phyloP scores from a whole-genome alignment of 2,113 vertebrate species.

The Sisor rabdophorus region DNA sequence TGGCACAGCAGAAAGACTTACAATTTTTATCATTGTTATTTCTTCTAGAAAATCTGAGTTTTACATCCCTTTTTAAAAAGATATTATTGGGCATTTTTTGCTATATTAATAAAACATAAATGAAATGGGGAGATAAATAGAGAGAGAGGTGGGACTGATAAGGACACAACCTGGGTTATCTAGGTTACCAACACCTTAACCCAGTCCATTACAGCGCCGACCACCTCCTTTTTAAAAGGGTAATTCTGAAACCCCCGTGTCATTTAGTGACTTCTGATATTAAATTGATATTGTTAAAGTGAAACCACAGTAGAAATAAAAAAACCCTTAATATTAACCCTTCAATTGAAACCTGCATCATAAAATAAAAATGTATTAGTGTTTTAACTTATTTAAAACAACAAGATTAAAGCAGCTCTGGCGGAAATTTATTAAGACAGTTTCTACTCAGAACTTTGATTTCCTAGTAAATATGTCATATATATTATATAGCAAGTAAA shows the following conservation, averaged over 20 bases:
- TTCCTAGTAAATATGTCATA: background rate
- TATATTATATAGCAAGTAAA: constrained; percentile 4
- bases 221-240: background rate
- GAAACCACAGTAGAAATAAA: background rate
- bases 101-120: too few species aligned
- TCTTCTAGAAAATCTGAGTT: background rate
- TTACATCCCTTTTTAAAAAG: too few species aligned
- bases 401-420: background rate
- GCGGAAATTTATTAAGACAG: constrained; percentile 1
- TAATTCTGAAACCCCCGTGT: background rate
- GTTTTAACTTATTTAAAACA: background rate
- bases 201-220: too few species aligned
- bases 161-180: too few species aligned
- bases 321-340: background rate
- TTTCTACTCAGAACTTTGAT: background rate
- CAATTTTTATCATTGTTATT: background rate
- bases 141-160: too few species aligned
- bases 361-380: background rate
- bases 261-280: background rate
- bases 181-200: too few species aligned
- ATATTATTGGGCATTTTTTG: too few species aligned
- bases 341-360: background rate
- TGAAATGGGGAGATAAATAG: too few species aligned
- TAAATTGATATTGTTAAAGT: background rate
- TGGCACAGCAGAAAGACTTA: too few species aligned